Evolutionary conservation across 2,113 vertebrate genomes (phyloP).

Genomic region (Gorsachius goisagi): DNA sequence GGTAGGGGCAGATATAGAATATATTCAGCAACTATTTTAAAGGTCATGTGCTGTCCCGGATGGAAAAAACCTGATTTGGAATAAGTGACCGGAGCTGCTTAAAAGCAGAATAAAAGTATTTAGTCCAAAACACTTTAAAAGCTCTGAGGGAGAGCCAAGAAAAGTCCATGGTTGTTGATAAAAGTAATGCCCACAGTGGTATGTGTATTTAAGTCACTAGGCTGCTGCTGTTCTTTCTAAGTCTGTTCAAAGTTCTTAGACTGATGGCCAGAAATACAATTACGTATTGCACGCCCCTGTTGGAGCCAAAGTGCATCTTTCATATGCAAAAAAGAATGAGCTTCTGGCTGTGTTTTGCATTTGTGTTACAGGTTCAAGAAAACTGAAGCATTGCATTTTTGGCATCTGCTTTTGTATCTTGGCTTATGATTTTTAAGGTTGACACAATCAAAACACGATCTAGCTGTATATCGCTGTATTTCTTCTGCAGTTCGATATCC

Average conservation of each 20-base stretch:
- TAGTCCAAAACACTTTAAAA: neutral
- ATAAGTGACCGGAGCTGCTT: neutral
- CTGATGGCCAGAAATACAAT: neutral
- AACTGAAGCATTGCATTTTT: neutral
- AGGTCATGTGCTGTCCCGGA: neutral
- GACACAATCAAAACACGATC: neutral
- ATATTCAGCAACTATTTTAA: neutral
- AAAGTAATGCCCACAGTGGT: neutral
- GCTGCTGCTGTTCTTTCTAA: neutral
- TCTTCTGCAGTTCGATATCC: neutral
- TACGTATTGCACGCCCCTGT: fast-evolving
- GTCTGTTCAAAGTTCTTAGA: neutral
- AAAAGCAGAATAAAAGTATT: neutral
- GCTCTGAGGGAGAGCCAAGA: neutral
- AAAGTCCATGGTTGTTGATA: neutral
- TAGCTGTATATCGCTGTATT: neutral
- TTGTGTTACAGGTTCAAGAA: neutral
- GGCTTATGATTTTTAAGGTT: neutral
- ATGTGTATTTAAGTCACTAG: neutral
- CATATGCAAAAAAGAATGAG: neutral
- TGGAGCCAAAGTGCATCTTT: neutral
- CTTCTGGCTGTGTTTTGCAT: neutral
- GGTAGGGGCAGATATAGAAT: neutral
- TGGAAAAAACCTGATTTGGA: neutral
- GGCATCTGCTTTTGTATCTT: neutral